Conservation (phyloP, 2,113 vertebrate species). For the Caloenas nicobarica region DNA sequence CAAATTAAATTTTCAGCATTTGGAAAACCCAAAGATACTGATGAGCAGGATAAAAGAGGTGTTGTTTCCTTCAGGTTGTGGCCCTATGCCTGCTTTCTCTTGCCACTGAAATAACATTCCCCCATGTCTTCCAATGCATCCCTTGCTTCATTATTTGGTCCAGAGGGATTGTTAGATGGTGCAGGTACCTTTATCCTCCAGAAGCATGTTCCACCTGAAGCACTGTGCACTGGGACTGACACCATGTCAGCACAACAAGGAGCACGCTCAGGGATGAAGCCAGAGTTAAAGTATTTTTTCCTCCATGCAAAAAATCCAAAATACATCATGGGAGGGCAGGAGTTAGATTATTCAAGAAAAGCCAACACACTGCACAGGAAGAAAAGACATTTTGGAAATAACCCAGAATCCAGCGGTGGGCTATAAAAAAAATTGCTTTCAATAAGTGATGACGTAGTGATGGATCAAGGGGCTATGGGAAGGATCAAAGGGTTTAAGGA, state of each 20-base stretch:
- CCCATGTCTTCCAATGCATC: accelerated
- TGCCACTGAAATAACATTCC: neutral
- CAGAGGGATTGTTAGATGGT: neutral
- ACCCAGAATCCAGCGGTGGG: conserved; percentile 18
- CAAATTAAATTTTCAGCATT: neutral
- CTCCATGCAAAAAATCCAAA: neutral
- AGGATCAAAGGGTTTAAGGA: conserved; percentile 42
- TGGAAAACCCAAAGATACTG: neutral
- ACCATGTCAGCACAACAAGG: neutral
- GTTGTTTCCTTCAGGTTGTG: neutral
- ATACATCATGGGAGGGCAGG: neutral
- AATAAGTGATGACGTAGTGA: neutral
- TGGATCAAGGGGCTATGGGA: conserved; percentile 35
- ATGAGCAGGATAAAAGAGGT: neutral
- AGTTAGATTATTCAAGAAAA: neutral
- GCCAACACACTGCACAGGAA: neutral
- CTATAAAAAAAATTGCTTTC: neutral
- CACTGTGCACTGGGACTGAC: too few species aligned
- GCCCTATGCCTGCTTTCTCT: neutral
- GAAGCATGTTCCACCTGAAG: neutral
- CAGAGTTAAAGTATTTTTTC: neutral
- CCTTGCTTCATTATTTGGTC: neutral
- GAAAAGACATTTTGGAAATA: conserved; percentile 17
- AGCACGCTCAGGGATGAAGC: neutral
- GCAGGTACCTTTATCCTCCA: neutral